Base-by-base conservation (phyloP, 2,113 vertebrate species). In the Lutjanus erythropterus region DNA sequence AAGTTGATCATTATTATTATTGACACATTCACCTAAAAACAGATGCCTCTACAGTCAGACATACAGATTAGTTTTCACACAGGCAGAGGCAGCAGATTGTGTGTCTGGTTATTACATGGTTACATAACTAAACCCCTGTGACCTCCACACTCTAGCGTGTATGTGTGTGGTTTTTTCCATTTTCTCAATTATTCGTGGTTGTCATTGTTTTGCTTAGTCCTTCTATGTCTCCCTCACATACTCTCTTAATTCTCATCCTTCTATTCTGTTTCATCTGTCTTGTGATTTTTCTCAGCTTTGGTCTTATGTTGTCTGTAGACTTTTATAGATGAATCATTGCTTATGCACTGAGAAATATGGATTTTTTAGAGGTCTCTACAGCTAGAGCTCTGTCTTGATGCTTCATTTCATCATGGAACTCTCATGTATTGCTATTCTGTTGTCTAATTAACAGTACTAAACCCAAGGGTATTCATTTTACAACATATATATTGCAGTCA, bases 71-170 rank as follows among this genome's bases (percentile, higher is more conserved):
- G 60, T 31, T 11, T 5, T 37, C 19, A 25, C 4, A 27, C 37
- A 47, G 47, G 44, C 62, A n/a, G 75, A 59, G 37, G 39, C 47
- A 58, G 75, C 56, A 74, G 44, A 55, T 69, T 42, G 25, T 56
- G 60, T 16, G 59, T 76, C 21, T 31, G 19, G 18, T 70, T 80
- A 65, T 74, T 65, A 53, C 25, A 49, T 44, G 1, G 23, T 84
- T 80, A 47, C 62, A 73, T 84, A 76, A 84, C 61, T 65, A 68
- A 71, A 52, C 53, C 56, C 18, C 27, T 27, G 7, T 75, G 37
- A 72, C 44, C 59, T 31, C 11, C 31, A 44, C 39, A 64, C 46
- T 41, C 44, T 14, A 31, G 21, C 55, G 21, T 50, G 4, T 71
- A 25, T 50, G 4, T 71, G 19, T n/a, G 9, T 18, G 11, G 12